Evolutionary conservation across 2,797 vertebrate genomes (phyloP).

Genomic region (Macroramphosus scolopax): DNA sequence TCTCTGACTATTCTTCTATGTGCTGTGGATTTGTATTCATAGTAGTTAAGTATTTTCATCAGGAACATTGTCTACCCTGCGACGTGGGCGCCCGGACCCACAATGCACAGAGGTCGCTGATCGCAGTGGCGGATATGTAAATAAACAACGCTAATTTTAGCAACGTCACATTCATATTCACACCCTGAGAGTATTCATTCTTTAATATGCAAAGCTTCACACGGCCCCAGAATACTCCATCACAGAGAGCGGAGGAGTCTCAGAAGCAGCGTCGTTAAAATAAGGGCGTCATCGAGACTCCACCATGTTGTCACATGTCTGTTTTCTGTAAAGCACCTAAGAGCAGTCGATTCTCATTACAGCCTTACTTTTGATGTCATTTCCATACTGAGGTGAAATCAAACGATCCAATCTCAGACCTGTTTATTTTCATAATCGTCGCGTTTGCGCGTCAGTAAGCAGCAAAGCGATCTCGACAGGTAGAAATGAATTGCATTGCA

Average conservation of each 20-base stretch:
- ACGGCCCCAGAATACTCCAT: constrained; percentile 24
- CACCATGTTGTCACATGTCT: constrained; percentile 9
- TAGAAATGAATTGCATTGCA: too few relatives aligned
- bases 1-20: not conserved
- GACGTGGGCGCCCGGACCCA: not conserved
- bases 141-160: constrained; percentile 35
- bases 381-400: too few relatives aligned
- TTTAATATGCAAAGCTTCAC: constrained; percentile 42
- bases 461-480: too few relatives aligned
- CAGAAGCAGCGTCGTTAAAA: too few relatives aligned
- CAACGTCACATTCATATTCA: constrained; percentile 29
- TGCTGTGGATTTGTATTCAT: not conserved
- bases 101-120: not conserved
- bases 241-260: constrained; percentile 21
- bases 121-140: constrained; percentile 21
- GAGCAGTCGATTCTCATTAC: too few relatives aligned
- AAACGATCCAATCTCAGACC: too few relatives aligned
- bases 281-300: too few relatives aligned
- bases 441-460: too few relatives aligned
- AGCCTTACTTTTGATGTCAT: constrained; percentile 5
- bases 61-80: not conserved
- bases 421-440: too few relatives aligned
- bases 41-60: not conserved
- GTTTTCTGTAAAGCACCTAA: too few relatives aligned
- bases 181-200: constrained; percentile 28